Conservation (phyloP, 2,113 vertebrate genomes). For the Fulica atra region DNA sequence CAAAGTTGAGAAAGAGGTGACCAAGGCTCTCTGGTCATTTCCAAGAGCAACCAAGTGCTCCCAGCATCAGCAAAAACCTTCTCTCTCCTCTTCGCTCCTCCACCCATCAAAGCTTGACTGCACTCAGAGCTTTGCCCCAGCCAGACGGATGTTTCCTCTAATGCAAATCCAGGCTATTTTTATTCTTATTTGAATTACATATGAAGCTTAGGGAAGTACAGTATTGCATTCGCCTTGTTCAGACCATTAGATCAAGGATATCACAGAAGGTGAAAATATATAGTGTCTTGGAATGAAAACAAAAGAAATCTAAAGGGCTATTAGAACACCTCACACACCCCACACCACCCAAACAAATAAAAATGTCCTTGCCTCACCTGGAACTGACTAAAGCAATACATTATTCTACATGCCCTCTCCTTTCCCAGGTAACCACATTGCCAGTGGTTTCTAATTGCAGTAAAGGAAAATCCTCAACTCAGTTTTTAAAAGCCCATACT, state of each 20-base stretch:
- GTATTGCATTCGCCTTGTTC: neutral
- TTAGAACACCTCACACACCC: neutral
- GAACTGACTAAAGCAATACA: neutral
- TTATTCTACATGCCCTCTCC: neutral
- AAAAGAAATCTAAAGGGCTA: neutral
- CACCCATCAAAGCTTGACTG: neutral
- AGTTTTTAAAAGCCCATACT: neutral
- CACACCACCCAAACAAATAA: neutral
- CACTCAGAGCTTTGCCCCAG: neutral
- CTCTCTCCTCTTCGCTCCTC: neutral
- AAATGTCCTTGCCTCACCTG: neutral
- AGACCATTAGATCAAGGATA: neutral
- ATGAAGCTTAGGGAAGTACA: neutral
- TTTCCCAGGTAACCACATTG: neutral
- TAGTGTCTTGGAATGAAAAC: neutral
- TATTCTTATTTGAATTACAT: slow-evolving; percentile 38
- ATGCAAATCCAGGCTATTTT: slow-evolving; percentile 28
- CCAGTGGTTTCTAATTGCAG: neutral
- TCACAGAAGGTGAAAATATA: neutral
- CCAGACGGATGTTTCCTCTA: neutral
- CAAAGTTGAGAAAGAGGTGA: neutral
- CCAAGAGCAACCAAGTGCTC: fast-evolving
- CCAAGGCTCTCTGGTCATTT: neutral
- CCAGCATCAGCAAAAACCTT: neutral
- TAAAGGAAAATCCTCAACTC: neutral